Evolutionary conservation across 2,888 invertebrate genomes (phyloP).

Genomic region (Dromius quadrimaculatus): DNA sequence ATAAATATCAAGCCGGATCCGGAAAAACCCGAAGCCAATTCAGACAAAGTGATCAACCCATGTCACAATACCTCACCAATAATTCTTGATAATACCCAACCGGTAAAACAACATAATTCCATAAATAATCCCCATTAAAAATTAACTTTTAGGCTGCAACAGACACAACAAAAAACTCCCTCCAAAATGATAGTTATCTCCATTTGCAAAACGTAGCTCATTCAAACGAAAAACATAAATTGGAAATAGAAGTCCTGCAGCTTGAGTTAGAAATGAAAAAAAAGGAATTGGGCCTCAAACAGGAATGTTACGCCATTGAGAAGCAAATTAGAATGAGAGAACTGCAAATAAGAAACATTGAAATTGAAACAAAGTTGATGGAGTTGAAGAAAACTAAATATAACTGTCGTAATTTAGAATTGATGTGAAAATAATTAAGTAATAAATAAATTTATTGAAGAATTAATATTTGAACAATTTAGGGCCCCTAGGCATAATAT

Average conservation of each 20-base stretch:
- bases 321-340: slow-evolving; percentile 14
- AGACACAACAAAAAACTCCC: slow-evolving; percentile 2
- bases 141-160: slow-evolving; percentile 3
- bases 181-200: slow-evolving; percentile 3
- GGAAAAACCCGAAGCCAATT: background rate
- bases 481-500: no score
- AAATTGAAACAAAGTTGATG: slow-evolving; percentile 15
- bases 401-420: slow-evolving; percentile 18
- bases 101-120: background rate
- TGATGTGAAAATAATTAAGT: no score
- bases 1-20: slow-evolving; percentile 22
- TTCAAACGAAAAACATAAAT: slow-evolving; percentile 12
- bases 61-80: background rate
- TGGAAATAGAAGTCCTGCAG: slow-evolving; percentile 8
- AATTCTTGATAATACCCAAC: background rate
- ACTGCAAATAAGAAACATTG: slow-evolving; percentile 26
- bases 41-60: background rate
- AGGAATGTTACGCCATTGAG: slow-evolving; percentile 15
- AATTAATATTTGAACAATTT: no score
- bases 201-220: slow-evolving; percentile 15
- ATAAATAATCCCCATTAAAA: background rate
- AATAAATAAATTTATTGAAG: no score
- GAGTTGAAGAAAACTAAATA: slow-evolving; percentile 22
- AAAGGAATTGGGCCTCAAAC: slow-evolving; percentile 12
- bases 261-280: slow-evolving; percentile 13